These are phyloP conservation scores for Camelus bactrianus DNA, from an alignment of 2,113 vertebrate genomes.

Conservation along the genomic window DNA sequence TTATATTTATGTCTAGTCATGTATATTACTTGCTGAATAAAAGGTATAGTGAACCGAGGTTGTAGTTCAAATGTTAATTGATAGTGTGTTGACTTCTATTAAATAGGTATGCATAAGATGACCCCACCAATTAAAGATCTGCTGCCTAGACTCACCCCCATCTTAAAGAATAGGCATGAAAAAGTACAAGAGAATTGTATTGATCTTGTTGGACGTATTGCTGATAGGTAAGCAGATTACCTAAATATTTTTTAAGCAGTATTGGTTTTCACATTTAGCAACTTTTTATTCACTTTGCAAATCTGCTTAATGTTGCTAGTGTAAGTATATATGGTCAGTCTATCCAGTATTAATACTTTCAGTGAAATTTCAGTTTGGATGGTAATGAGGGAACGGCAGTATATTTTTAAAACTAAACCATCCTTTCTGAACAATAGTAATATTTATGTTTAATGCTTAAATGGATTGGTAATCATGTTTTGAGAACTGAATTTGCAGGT, in stretches of 20 bases:
- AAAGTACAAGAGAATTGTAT: conserved; percentile 99
- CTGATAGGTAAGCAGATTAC: conserved; percentile 92
- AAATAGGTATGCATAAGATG: conserved; percentile 99
- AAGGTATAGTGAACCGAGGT: not conserved
- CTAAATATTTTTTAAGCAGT: not conserved
- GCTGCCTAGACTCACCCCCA: conserved; percentile 97
- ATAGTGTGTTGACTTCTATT: conserved; percentile 64
- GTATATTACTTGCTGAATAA: conserved; percentile 41
- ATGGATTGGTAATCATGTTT: not conserved
- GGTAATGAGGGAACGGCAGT: not conserved
- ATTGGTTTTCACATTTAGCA: not conserved
- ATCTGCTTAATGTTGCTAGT: not conserved
- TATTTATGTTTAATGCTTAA: conserved; percentile 47
- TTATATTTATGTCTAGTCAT: conserved; percentile 60
- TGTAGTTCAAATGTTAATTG: conserved; percentile 57
- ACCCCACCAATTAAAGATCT: conserved; percentile 99
- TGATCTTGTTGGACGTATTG: conserved; percentile 98
- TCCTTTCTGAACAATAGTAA: not conserved
- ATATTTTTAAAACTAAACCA: conserved; percentile 18
- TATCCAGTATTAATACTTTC: not conserved
- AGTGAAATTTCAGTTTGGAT: conserved; percentile 1
- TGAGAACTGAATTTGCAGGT: conserved; percentile 33
- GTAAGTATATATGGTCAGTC: not conserved
- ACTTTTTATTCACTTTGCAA: not conserved
- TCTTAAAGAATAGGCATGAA: conserved; percentile 99